These are phyloP conservation scores for Diabrotica undecimpunctata DNA, from an alignment of 1,140 invertebrate genomes.

Conservation along the genomic window DNA sequence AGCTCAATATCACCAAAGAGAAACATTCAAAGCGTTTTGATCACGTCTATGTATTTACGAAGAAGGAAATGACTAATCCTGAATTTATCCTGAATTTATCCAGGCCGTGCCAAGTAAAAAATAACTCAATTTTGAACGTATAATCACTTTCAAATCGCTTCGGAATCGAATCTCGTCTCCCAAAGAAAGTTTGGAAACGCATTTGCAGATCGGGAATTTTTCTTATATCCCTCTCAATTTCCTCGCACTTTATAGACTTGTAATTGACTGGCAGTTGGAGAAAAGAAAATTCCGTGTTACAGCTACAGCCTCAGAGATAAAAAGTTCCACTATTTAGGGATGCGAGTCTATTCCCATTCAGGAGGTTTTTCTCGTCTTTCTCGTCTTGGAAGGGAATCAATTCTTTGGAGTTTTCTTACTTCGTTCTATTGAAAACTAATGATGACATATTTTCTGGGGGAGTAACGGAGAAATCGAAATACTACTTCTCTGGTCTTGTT, in stretches of 20 bases:
- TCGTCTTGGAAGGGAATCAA: background rate
- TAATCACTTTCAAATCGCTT: slow-evolving; percentile 21
- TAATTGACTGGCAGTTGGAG: slow-evolving; percentile 32
- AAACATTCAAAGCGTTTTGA: background rate
- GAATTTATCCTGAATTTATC: slow-evolving; percentile 3
- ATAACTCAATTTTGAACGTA: slow-evolving; percentile 20
- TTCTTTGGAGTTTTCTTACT: background rate
- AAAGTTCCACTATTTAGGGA: slow-evolving; percentile 2
- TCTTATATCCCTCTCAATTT: slow-evolving; percentile 34
- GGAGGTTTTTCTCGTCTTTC: background rate
- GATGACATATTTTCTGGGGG: background rate
- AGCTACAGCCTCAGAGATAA: slow-evolving; percentile 1
- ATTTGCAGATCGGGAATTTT: slow-evolving; percentile 34
- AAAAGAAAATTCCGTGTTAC: slow-evolving; percentile 23
- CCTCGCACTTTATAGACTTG: slow-evolving; percentile 33
- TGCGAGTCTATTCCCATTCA: background rate
- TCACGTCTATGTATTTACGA: background rate
- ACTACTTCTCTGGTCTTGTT: no score
- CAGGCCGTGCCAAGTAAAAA: slow-evolving; percentile 5
- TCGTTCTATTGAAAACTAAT: background rate
- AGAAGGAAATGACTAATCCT: background rate
- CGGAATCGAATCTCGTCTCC: slow-evolving; percentile 28
- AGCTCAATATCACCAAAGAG: background rate
- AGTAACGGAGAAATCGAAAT: no score
- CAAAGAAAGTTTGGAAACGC: slow-evolving; percentile 23